These are phyloP conservation scores for Myrmecobius fasciatus DNA, from an alignment of 2,113 vertebrate species.

Conservation along the genomic window DNA sequence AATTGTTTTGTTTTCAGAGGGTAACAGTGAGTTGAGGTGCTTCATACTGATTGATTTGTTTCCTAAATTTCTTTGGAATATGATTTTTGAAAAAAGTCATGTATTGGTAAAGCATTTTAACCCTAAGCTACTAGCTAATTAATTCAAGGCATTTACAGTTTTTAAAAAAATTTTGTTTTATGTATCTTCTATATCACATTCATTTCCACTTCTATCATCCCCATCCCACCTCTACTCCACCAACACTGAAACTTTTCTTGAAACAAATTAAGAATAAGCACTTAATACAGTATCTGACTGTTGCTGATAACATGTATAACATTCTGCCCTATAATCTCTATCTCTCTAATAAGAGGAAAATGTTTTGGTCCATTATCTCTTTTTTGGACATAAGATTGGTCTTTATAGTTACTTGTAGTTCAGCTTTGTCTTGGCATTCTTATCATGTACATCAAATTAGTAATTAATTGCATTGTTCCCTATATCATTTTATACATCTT, in stretches of 20 bases:
- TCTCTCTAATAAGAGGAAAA: background rate
- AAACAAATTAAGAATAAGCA: background rate
- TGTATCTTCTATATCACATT: slow-evolving; percentile 22
- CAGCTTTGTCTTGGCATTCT: background rate
- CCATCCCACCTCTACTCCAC: background rate
- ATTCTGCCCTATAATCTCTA: background rate
- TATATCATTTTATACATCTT: background rate
- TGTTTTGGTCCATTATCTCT: background rate
- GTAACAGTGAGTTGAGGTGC: background rate
- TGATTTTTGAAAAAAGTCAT: slow-evolving; percentile 24
- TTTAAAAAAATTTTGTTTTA: slow-evolving; percentile 28
- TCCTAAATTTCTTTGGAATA: slow-evolving; percentile 38
- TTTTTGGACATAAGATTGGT: background rate
- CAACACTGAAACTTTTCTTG: background rate
- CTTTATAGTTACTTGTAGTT: background rate
- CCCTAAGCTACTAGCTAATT: slow-evolving; percentile 27
- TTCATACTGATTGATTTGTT: background rate
- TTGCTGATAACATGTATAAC: background rate
- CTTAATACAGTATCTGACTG: background rate
- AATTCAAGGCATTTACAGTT: slow-evolving; percentile 10
- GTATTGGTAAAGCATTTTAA: slow-evolving; percentile 4
- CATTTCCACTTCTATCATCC: background rate
- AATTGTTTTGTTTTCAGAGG: slow-evolving; percentile 26
- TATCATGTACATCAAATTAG: background rate
- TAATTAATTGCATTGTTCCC: background rate